A percentile compares a stretch with the other conserved stretches of the same genome.
Conservation (phyloP, 2,888 invertebrate genomes). For the Odontothrips loti region DNA sequence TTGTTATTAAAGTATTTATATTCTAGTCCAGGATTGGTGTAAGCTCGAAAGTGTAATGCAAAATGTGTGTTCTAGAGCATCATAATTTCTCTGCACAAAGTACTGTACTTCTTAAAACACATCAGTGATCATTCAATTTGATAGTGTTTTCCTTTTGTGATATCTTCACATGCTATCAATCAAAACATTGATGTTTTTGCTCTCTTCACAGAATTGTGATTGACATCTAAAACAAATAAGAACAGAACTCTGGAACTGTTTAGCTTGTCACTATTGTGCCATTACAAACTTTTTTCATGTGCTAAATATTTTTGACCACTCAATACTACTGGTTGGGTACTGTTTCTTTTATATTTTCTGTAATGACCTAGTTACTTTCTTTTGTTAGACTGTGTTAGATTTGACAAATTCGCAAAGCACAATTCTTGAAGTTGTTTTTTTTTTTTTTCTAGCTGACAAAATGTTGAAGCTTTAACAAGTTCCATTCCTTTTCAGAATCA, state of each 20-base stretch:
- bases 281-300: too few species aligned
- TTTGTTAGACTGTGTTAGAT: neutral
- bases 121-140: neutral
- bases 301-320: too few species aligned
- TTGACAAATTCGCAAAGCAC: neutral
- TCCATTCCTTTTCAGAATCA: neutral
- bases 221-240: neutral
- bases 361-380: neutral
- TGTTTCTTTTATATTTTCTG: neutral
- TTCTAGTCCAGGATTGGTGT: constrained; percentile 11
- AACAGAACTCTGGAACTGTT: too few species aligned
- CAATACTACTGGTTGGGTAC: too few species aligned
- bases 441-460: neutral
- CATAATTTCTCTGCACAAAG: neutral
- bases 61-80: neutral
- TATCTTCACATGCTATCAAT: neutral
- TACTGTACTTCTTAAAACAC: neutral
- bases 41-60: neutral
- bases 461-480: neutral
- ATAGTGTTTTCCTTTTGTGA: neutral
- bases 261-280: too few species aligned
- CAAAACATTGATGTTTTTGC: neutral
- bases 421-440: neutral
- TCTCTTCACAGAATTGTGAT: neutral
- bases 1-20: constrained; percentile 18